Conservation (phyloP, 2,797 vertebrate species). For the Remorina albescens region DNA sequence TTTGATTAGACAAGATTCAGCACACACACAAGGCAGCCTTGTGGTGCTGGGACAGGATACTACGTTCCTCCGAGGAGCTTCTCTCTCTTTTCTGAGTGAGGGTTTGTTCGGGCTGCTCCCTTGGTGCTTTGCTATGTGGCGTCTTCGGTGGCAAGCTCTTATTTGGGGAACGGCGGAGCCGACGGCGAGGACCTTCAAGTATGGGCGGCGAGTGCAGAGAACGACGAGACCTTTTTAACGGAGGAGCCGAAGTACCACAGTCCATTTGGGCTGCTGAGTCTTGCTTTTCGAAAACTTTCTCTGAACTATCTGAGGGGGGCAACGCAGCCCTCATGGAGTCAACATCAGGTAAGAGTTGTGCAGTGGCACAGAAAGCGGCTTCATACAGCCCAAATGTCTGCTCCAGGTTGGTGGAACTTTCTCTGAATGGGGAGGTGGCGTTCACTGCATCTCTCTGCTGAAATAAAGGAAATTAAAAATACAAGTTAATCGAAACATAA, state of each 20-base stretch:
- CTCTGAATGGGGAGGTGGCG: constrained; percentile 56
- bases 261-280: constrained; percentile 60
- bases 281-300: constrained; percentile 71
- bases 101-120: constrained; percentile 48
- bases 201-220: constrained; percentile 28
- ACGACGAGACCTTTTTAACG: constrained; percentile 60
- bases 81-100: constrained; percentile 43
- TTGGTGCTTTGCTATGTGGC: constrained; percentile 33
- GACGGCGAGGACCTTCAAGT: constrained; percentile 30
- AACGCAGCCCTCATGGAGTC: constrained; percentile 44
- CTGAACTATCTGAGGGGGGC: constrained; percentile 35
- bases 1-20: constrained; percentile 52
- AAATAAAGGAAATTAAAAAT: constrained; percentile 19
- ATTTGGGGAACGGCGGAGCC: constrained; percentile 28
- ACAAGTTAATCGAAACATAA: not conserved
- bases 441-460: constrained; percentile 53
- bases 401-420: constrained; percentile 64
- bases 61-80: constrained; percentile 63
- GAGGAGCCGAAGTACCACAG: constrained; percentile 38
- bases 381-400: constrained; percentile 72
- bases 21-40: constrained; percentile 77
- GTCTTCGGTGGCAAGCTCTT: constrained; percentile 48
- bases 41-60: constrained; percentile 64
- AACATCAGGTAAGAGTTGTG: constrained; percentile 55
- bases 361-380: constrained; percentile 63